These are phyloP conservation scores for Crocodylus rhombifer DNA, from an alignment of 2,797 vertebrate genomes.

Conservation along the genomic window DNA sequence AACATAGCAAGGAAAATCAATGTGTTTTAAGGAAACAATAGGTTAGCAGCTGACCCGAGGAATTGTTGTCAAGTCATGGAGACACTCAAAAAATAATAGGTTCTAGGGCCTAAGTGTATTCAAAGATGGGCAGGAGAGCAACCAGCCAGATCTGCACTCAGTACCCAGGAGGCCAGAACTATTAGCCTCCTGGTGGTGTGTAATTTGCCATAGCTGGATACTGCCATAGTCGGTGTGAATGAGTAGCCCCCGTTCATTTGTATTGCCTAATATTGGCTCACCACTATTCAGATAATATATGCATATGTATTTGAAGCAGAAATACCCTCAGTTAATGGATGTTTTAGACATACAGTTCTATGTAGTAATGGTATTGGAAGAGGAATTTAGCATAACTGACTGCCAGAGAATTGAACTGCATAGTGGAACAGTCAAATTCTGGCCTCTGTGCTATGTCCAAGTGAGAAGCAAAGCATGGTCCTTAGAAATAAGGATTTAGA, in stretches of 20 bases:
- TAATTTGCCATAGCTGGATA: background rate
- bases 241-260: fast-evolving
- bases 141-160: background rate
- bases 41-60: background rate
- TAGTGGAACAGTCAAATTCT: fast-evolving
- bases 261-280: too few species aligned
- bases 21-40: background rate
- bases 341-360: background rate
- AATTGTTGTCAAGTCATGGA: background rate
- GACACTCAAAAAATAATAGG: background rate
- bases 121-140: background rate
- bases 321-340: background rate
- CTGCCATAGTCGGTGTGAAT: background rate
- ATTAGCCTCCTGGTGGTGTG: background rate
- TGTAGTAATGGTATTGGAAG: background rate
- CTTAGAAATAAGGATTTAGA: background rate
- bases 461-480: background rate
- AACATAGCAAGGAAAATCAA: background rate
- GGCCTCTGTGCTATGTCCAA: background rate
- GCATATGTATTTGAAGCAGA: background rate
- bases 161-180: background rate
- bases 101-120: background rate
- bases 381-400: fast-evolving
- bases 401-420: background rate
- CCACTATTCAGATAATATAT: background rate